These are phyloP conservation scores for Metopolophium dirhodum DNA, from an alignment of 1,140 invertebrate species.

Conservation along the genomic window DNA sequence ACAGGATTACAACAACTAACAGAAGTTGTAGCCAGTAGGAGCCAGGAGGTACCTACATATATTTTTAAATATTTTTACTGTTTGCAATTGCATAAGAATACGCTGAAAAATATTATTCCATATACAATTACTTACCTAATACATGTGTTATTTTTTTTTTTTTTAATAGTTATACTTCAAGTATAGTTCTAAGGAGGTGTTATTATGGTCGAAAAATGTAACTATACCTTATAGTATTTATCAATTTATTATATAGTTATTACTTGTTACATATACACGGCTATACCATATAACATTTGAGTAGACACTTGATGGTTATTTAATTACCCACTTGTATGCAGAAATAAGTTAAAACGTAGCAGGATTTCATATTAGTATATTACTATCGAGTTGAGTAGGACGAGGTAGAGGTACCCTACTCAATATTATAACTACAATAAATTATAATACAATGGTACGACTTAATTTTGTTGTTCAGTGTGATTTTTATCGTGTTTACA, in stretches of 20 bases:
- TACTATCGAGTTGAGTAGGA: neutral
- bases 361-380: neutral
- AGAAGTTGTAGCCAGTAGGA: neutral
- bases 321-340: neutral
- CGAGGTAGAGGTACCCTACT: neutral
- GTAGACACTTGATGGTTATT: neutral
- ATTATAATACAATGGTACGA: neutral
- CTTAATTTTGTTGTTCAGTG: neutral
- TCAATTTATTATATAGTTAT: neutral
- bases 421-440: neutral
- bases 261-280: neutral
- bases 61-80: neutral
- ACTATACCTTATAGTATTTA: neutral
- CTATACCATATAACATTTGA: neutral
- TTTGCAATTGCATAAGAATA: neutral
- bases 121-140: neutral
- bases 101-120: too few species aligned
- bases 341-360: neutral
- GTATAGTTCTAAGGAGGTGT: neutral
- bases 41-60: too few species aligned
- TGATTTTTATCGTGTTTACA: neutral
- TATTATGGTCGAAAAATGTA: neutral
- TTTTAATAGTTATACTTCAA: neutral
- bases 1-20: neutral
- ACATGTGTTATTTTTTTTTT: neutral